phyloP scores from a whole-genome alignment of 2,797 vertebrate genomes.

The Spondyliosoma cantharus region DNA sequence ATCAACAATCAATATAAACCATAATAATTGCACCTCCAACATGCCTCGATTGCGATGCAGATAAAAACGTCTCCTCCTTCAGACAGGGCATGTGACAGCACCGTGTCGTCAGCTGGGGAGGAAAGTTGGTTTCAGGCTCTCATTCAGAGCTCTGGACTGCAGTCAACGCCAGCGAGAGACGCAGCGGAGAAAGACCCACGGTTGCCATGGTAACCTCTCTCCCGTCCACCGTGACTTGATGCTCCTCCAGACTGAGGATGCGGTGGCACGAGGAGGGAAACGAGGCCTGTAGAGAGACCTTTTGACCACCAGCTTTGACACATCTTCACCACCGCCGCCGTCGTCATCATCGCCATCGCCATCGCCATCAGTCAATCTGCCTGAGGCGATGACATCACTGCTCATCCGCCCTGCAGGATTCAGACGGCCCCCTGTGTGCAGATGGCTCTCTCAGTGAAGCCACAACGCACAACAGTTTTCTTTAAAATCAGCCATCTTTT shows the following conservation, averaged over 20 bases:
- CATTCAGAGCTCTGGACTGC: conserved; percentile 61
- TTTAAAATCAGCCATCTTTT: conserved; percentile 24
- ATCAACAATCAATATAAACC: background rate
- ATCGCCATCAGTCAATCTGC: background rate
- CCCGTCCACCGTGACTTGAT: conserved; percentile 72
- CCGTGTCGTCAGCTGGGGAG: background rate
- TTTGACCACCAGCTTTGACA: conserved; percentile 47
- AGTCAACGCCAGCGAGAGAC: conserved; percentile 57
- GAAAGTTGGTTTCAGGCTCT: conserved; percentile 64
- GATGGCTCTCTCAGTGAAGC: conserved; percentile 1
- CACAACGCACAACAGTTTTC: conserved; percentile 2
- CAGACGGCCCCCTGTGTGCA: background rate
- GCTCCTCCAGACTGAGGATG: conserved; percentile 70
- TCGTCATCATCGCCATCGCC: background rate
- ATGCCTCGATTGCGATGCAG: background rate
- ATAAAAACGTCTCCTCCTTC: background rate
- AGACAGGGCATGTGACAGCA: conserved; percentile 2
- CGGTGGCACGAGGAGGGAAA: conserved; percentile 54
- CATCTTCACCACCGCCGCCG: background rate
- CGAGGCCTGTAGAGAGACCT: conserved; percentile 47
- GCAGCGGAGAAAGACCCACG: conserved; percentile 59
- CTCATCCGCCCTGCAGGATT: conserved; percentile 3
- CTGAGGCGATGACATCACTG: conserved; percentile 6
- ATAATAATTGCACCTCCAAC: background rate
- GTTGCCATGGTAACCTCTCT: conserved; percentile 77